Conservation (phyloP, 2,797 vertebrate species). For the Artibeus jamaicensis region DNA sequence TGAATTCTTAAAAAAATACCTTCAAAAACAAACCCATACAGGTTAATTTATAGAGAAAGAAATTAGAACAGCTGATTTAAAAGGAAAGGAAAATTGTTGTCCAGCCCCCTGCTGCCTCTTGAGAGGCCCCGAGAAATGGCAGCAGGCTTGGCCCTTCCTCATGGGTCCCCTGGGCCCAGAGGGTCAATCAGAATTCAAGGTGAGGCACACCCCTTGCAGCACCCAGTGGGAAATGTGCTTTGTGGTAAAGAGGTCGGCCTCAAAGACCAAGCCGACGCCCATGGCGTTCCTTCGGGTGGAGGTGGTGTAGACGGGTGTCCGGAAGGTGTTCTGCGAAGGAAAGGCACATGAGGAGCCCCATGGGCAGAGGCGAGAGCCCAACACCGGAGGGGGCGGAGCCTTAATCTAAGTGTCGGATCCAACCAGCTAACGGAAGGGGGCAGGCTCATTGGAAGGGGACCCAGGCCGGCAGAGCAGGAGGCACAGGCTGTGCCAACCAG, state of each 20-base stretch:
- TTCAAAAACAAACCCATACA: neutral
- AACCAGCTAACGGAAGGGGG: fast-evolving
- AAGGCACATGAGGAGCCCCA: neutral
- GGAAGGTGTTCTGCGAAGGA: slow-evolving; percentile 89
- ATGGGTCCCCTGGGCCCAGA: slow-evolving; percentile 22
- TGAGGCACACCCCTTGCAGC: slow-evolving; percentile 93
- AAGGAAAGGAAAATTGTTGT: neutral
- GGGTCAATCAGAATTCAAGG: slow-evolving; percentile 88
- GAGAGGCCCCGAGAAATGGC: neutral
- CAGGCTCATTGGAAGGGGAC: fast-evolving
- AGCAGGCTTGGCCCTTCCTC: fast-evolving
- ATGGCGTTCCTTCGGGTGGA: slow-evolving; percentile 93
- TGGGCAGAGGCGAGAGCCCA: fast-evolving
- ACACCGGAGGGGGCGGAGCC: fast-evolving
- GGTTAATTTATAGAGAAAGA: neutral
- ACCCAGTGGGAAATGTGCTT: slow-evolving; percentile 95
- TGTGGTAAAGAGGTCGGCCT: slow-evolving; percentile 92
- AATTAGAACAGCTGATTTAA: neutral
- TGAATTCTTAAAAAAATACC: neutral
- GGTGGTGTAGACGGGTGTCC: slow-evolving; percentile 95
- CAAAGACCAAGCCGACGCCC: slow-evolving; percentile 94
- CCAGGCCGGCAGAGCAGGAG: fast-evolving
- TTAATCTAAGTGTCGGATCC: fast-evolving
- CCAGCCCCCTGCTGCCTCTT: neutral
- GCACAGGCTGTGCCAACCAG: fast-evolving